Percentiles rank a stretch among this genome's conserved stretches.
phyloP scores from a whole-genome alignment of 2,888 invertebrate genomes.

The Panorpa germanica region DNA sequence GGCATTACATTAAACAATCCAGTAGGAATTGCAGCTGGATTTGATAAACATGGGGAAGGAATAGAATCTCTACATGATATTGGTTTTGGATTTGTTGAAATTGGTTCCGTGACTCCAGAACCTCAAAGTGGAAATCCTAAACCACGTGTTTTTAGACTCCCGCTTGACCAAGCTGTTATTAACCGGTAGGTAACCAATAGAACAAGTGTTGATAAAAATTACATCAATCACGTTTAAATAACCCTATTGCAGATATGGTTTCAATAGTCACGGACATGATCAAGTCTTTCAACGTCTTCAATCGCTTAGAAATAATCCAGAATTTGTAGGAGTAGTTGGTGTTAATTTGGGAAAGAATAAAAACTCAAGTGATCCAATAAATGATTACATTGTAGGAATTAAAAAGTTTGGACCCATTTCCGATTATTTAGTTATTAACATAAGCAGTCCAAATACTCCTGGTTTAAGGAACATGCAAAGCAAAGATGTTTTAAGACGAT shows the following conservation, averaged over 20 bases:
- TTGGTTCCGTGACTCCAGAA: conserved; percentile 87
- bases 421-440: conserved; percentile 92
- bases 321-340: conserved; percentile 52
- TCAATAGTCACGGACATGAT: conserved; percentile 88
- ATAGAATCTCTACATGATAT: conserved; percentile 58
- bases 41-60: conserved; percentile 94
- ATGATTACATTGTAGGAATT: conserved; percentile 78
- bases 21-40: conserved; percentile 95
- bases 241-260: conserved; percentile 47
- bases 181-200: conserved; percentile 45
- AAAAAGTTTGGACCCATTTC: conserved; percentile 62
- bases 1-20: conserved; percentile 65
- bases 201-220: neutral
- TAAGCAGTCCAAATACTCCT: conserved; percentile 94
- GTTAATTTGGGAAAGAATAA: conserved; percentile 97
- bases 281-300: conserved; percentile 47
- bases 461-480: conserved; percentile 71
- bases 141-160: conserved; percentile 80
- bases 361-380: conserved; percentile 44
- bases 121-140: conserved; percentile 86
- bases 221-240: conserved; percentile 2
- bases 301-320: conserved; percentile 28
- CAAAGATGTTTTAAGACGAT: conserved; percentile 47
- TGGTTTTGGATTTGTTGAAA: conserved; percentile 91
- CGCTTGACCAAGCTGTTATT: conserved; percentile 73